Evolutionary conservation across 2,888 invertebrate genomes (phyloP).

Genomic region (Andrena trimmerana): DNA sequence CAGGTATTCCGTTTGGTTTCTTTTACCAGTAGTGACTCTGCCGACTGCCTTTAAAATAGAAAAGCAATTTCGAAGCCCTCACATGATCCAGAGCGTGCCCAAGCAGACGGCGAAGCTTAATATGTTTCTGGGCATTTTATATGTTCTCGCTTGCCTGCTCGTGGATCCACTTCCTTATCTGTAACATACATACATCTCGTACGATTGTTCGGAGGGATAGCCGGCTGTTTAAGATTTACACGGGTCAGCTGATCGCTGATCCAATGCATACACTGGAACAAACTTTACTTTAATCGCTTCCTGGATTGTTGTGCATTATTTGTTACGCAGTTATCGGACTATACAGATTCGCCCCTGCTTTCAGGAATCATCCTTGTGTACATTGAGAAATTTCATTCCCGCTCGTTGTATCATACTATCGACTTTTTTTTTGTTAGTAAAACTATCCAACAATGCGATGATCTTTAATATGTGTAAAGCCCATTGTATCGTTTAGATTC

Average conservation of each 20-base stretch:
- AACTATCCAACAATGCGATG: conserved; percentile 24
- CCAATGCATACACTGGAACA: conserved; percentile 22
- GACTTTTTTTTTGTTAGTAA: conserved; percentile 47
- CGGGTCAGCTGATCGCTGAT: conserved; percentile 47
- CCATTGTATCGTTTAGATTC: conserved; percentile 37
- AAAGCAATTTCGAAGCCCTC: conserved; percentile 92
- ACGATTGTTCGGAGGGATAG: conserved; percentile 16
- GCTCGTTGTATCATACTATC: conserved; percentile 4
- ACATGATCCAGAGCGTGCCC: conserved; percentile 93
- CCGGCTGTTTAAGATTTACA: conserved; percentile 15
- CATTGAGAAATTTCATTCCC: conserved; percentile 24
- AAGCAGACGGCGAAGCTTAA: conserved; percentile 96
- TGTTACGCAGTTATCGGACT: conserved; percentile 5
- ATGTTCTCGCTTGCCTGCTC: conserved; percentile 91
- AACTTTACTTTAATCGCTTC: conserved; percentile 19
- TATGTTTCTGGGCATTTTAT: conserved; percentile 95
- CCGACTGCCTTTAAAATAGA: conserved; percentile 96
- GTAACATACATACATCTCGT: conserved; percentile 60
- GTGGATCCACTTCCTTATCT: conserved; percentile 82
- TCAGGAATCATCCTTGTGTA: conserved; percentile 19
- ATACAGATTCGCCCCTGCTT: conserved; percentile 24
- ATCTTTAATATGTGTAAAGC: conserved; percentile 52
- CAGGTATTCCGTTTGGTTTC: conserved; percentile 94
- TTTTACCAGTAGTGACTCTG: conserved; percentile 94
- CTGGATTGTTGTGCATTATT: conserved; percentile 32